Evolutionary conservation across 2,888 invertebrate species (phyloP), one percentile per base, ranked within the genome.

Genomic region (Drosophila engyochracea): DNA sequence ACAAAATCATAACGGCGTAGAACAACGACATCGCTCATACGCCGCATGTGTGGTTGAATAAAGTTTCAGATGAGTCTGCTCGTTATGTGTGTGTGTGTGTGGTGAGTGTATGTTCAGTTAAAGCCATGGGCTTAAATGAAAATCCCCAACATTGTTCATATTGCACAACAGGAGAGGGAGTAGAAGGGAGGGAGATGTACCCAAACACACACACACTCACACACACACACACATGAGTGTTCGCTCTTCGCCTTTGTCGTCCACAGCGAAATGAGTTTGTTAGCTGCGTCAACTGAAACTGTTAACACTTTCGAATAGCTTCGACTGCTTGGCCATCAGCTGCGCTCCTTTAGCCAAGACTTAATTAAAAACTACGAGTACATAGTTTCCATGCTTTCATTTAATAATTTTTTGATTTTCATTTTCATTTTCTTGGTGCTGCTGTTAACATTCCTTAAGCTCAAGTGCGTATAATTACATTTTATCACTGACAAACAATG

Each of bases 81-180:
- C 14, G 47, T 19, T 37, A 19, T 37, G 37, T 7, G 37, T 37
- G 30, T 30, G 57, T 12, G 63, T 44, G 57, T n/a, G 31, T 41
- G 16, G 57, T 14, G 31, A 28, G 16, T 16, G 30, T 22, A 47
- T 10, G 74, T 72, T 68, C 78, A 63, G 64, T 75, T 78, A 70
- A 88, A 82, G 81, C 85, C 73, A 66, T 65, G 53, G 64, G 74
- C 83, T 90, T 83, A 83, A 81, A 73, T 73, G 79, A 55, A 86
- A 85, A 85, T 88, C 83, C 88, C 60, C 58, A 55, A 63, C 88
- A 87, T 85, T 85, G 90, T 87, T 89, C 90, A 82, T 77, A 70
- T 70, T 57, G 73, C 67, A 73, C 67, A 71, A 22, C 58, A 12
- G 12, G 31, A 14, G 19, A 12, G 10, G 44, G 12, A n/a, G n/a